A percentile compares a stretch with the other conserved stretches of the same genome.
Evolutionary conservation across 2,797 vertebrate genomes (phyloP).

Genomic region (Anomalospiza imberbis): DNA sequence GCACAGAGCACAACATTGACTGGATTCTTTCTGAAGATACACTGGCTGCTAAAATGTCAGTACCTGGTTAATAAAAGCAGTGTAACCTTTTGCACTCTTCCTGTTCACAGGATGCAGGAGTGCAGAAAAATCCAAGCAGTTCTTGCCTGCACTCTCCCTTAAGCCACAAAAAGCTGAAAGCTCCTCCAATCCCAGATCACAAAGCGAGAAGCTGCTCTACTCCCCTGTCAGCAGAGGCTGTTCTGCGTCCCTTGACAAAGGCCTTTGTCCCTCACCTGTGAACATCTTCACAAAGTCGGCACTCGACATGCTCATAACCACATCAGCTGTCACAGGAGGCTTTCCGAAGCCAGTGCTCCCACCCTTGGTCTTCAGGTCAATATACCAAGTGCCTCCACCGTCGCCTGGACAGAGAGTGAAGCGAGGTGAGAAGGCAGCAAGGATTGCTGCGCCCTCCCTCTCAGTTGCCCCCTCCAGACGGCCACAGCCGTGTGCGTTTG

Average conservation of each 20-base stretch:
- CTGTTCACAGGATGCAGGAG: background rate
- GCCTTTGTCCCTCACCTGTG: background rate
- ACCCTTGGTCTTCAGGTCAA: background rate
- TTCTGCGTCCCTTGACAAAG: background rate
- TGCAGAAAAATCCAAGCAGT: background rate
- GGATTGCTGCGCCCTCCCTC: accelerated
- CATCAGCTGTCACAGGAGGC: background rate
- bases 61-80: background rate
- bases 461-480: accelerated
- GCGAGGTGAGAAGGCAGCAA: background rate
- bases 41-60: background rate
- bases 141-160: background rate
- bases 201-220: accelerated
- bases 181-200: background rate
- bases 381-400: background rate
- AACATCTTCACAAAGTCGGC: constrained; percentile 2
- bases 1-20: background rate
- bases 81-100: background rate
- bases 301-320: background rate
- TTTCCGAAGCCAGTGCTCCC: background rate
- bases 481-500: accelerated
- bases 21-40: background rate
- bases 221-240: background rate
- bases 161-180: background rate
- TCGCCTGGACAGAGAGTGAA: constrained; percentile 64